A percentile compares a stretch with the other conserved stretches of the same genome.
phyloP scores from a whole-genome alignment of 2,888 invertebrate genomes.

The Mythimna lalbum region DNA sequence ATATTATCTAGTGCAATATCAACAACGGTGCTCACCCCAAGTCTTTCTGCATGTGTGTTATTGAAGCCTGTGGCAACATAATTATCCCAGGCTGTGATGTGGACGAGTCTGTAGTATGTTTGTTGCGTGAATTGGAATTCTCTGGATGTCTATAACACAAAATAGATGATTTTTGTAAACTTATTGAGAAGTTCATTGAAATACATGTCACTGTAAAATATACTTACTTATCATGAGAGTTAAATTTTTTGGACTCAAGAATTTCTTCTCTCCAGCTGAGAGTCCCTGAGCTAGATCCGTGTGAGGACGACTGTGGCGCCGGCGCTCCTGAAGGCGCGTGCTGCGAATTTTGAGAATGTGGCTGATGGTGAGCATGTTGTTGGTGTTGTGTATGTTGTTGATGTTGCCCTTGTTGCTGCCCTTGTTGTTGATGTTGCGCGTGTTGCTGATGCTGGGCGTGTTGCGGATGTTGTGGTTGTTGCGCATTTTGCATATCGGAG shows the following conservation, averaged over 20 bases:
- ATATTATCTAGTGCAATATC: slow-evolving; percentile 9
- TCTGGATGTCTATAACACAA: slow-evolving; percentile 74
- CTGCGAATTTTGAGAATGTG: slow-evolving; percentile 26
- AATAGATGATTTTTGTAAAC: neutral
- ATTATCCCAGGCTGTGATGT: slow-evolving; percentile 83
- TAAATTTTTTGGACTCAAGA: slow-evolving; percentile 83
- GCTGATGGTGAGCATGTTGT: slow-evolving; percentile 36
- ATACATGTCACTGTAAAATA: neutral
- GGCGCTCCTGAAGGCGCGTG: slow-evolving; percentile 33
- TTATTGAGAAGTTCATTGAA: neutral
- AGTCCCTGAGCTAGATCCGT: slow-evolving; percentile 69
- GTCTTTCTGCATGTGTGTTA: slow-evolving; percentile 82
- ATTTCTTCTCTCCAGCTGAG: slow-evolving; percentile 89
- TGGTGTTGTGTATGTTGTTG: slow-evolving; percentile 28
- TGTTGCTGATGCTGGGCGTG: slow-evolving; percentile 21
- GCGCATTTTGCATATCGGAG: slow-evolving; percentile 65
- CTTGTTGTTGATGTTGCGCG: slow-evolving; percentile 40
- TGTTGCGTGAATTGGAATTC: slow-evolving; percentile 77
- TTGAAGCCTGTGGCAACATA: slow-evolving; percentile 83
- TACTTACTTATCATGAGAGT: slow-evolving; percentile 78
- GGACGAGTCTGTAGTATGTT: slow-evolving; percentile 78
- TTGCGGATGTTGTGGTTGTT: slow-evolving; percentile 34
- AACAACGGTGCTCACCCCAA: slow-evolving; percentile 73
- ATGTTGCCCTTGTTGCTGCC: slow-evolving; percentile 49
- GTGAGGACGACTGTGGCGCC: slow-evolving; percentile 23